These are phyloP conservation scores for Acheta domesticus DNA, from an alignment of 2,888 invertebrate species.

Conservation along the genomic window DNA sequence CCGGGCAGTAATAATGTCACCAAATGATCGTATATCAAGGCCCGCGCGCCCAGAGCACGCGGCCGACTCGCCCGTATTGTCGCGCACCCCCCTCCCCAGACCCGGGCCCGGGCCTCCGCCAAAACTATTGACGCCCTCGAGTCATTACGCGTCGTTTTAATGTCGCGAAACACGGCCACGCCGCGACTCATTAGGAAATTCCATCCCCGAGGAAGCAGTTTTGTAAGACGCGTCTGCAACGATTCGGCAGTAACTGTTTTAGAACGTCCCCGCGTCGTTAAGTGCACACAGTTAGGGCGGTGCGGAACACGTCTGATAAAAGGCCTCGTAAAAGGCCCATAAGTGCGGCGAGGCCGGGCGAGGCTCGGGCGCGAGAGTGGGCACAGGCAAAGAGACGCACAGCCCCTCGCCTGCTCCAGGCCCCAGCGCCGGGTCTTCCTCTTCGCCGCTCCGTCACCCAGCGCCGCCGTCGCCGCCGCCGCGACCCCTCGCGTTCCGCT, in stretches of 20 bases:
- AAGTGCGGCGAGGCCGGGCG: neutral
- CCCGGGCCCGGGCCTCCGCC: neutral
- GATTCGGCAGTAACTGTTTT: neutral
- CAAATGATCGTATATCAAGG: neutral
- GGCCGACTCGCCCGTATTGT: neutral
- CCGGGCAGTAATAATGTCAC: neutral
- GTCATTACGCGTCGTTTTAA: neutral
- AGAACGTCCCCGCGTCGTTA: conserved; percentile 7
- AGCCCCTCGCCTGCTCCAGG: neutral
- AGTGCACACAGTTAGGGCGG: neutral
- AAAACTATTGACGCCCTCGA: neutral
- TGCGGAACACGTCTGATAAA: conserved; percentile 10
- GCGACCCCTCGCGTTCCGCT: too few species aligned
- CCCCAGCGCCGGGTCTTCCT: neutral
- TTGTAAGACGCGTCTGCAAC: neutral
- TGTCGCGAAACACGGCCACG: conserved; percentile 18
- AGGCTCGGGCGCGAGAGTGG: neutral
- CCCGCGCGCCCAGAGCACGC: neutral
- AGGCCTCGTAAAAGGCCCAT: neutral
- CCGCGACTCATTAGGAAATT: neutral
- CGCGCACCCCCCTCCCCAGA: neutral
- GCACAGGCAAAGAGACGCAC: neutral
- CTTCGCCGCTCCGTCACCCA: neutral
- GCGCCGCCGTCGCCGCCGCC: neutral
- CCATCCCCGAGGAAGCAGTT: conserved; percentile 18